Base-by-base conservation (phyloP, 2,113 vertebrate genomes). In the Rhinopithecus roxellana region DNA sequence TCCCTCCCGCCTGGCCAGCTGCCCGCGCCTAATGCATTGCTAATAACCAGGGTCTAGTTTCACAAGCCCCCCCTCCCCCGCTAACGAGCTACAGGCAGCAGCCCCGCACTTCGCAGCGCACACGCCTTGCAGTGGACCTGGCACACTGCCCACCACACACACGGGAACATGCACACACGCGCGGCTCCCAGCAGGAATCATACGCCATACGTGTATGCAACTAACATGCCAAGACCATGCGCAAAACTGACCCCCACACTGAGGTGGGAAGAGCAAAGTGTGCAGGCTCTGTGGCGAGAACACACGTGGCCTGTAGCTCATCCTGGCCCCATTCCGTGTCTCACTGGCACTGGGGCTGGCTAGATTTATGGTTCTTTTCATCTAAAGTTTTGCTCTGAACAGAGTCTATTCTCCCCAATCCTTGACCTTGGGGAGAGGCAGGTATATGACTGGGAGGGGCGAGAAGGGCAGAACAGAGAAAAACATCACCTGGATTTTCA, bases 1-100 rank as follows among this genome's bases (percentile, higher is more conserved):
- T 96, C 97, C 95, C 97, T 97, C 97, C 98, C 32, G 97, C 98
- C 98, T 99, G 99, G 98, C 98, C 98, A 98, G 98, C 98, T 98
- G 98, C 98, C 96, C 91, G 64, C 77, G 97, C 98, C 98, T 99
- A 99, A 99, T 99, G 98, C 98, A 98, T 98, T 95, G 96, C 98
- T 99, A 99, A 99, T 99, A 98, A 98, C 98, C 98, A 98, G 98
- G 98, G 99, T 99, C 99, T 99, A 98, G 98, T 98, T 99, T 99
- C 98, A 98, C 98, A 98, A 98, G 97, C 98, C 98, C 98, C 98
- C 98, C 96, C 97, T 94, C 97, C 97, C 97, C 98, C 45, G 95
- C 97, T 98, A 98, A 98, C 97, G 79, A 98, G 97, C 97, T 97
- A 97, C 98, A 98, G 97, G 97, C 98, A 97, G 97, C 97, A 97